Evolutionary conservation across 23 tunicate genomes (phyloP).

Genomic region (Phallusia fumigata): DNA sequence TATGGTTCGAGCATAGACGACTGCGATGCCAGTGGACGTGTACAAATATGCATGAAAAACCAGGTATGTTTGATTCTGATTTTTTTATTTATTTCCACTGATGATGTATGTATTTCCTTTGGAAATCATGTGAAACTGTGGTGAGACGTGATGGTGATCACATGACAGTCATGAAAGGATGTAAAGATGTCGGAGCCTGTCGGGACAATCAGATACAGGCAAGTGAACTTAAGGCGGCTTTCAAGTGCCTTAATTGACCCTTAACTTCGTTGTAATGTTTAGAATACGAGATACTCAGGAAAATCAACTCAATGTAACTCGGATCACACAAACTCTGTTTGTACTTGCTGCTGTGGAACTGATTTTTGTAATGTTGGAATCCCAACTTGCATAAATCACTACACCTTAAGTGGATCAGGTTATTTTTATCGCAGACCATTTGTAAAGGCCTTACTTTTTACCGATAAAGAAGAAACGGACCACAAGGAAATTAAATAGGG

Average conservation of each 20-base stretch:
- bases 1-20: background rate
- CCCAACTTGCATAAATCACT: background rate
- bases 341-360: conserved; percentile 39
- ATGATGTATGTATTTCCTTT: background rate
- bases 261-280: background rate
- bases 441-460: no score
- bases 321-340: conserved; percentile 29
- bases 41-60: background rate
- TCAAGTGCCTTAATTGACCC: background rate
- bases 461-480: no score
- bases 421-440: no score
- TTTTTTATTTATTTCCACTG: no score
- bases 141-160: background rate
- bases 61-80: background rate
- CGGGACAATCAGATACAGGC: conserved; percentile 39
- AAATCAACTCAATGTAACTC: conserved; percentile 14
- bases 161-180: conserved; percentile 25
- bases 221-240: background rate
- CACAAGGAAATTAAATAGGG: no score
- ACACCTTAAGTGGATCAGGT: no score
- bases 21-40: background rate
- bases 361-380: conserved; percentile 33
- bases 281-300: background rate
- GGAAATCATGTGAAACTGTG: background rate
- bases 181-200: conserved; percentile 43